Evolutionary conservation across 2,797 vertebrate species (phyloP).

Genomic region (Neosalanx taihuensis): DNA sequence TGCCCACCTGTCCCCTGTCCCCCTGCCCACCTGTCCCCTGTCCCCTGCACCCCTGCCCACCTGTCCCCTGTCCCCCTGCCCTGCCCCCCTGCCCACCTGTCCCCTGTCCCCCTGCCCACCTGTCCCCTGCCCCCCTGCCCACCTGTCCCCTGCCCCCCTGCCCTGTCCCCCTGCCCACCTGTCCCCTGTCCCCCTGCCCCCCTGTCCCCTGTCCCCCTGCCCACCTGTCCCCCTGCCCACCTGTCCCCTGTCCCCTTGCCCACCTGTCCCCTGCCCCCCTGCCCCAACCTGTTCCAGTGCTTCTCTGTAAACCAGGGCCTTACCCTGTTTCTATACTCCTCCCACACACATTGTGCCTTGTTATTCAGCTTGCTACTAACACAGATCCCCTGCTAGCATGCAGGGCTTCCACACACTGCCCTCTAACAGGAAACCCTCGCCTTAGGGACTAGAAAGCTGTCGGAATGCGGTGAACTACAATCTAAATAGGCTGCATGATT

Average conservation of each 20-base stretch:
- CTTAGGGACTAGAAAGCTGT: slow-evolving; percentile 4
- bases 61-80: background rate
- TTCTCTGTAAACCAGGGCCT: background rate
- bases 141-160: background rate
- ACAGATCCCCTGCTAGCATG: slow-evolving; percentile 10
- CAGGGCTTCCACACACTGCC: slow-evolving; percentile 15
- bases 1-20: too few species aligned
- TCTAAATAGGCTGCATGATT: background rate
- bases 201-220: too few species aligned
- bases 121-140: too few species aligned
- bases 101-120: background rate
- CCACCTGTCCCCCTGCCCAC: too few species aligned
- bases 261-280: too few species aligned
- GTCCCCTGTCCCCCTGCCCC: background rate
- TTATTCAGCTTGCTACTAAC: background rate
- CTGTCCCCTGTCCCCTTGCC: too few species aligned
- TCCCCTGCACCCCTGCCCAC: background rate
- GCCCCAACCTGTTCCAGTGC: background rate
- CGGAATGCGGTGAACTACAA: background rate
- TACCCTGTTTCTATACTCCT: slow-evolving; percentile 20
- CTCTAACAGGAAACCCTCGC: background rate
- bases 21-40: too few species aligned
- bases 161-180: too few species aligned
- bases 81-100: too few species aligned
- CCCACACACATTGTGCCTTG: slow-evolving; percentile 45